Conservation (phyloP, 2,888 invertebrate genomes). For the Orthonevra nobilis region DNA sequence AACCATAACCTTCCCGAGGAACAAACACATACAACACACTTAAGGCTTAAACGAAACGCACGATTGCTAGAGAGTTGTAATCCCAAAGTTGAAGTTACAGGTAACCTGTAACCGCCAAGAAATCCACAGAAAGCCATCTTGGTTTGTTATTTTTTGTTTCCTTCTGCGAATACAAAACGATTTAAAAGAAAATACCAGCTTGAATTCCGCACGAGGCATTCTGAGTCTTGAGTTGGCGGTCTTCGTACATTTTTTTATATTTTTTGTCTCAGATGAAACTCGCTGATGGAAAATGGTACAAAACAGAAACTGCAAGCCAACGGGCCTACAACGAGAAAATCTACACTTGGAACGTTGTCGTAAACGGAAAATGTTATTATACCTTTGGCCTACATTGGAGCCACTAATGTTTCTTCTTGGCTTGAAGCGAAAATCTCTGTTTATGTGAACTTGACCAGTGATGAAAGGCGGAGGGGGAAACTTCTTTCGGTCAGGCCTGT, state of each 20-base stretch:
- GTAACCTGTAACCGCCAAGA: constrained; percentile 21
- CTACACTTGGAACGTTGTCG: constrained; percentile 51
- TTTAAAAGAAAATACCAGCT: constrained; percentile 9
- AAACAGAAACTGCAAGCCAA: constrained; percentile 41
- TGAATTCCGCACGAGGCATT: constrained; percentile 58
- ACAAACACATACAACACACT: constrained; percentile 43
- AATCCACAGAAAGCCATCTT: constrained; percentile 47
- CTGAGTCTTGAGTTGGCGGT: constrained; percentile 9
- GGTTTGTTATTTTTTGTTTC: too few species aligned
- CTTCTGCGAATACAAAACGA: constrained; percentile 21
- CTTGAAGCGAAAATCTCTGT: constrained; percentile 45
- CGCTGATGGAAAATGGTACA: constrained; percentile 43
- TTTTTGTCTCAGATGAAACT: constrained; percentile 23
- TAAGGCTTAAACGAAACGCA: constrained; percentile 38
- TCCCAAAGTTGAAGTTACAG: constrained; percentile 27
- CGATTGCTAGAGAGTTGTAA: constrained; percentile 2
- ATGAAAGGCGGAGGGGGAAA: constrained; percentile 20
- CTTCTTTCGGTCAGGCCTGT: constrained; percentile 4
- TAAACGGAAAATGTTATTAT: constrained; percentile 67
- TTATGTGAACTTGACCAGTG: constrained; percentile 66
- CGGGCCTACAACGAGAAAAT: constrained; percentile 51
- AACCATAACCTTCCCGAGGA: constrained; percentile 58
- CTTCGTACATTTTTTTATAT: constrained; percentile 10
- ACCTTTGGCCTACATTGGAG: constrained; percentile 66
- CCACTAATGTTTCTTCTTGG: constrained; percentile 43